These are phyloP conservation scores for Cladopsammia gracilis DNA, from an alignment of 64 coral and sea anemone species.

Conservation along the genomic window DNA sequence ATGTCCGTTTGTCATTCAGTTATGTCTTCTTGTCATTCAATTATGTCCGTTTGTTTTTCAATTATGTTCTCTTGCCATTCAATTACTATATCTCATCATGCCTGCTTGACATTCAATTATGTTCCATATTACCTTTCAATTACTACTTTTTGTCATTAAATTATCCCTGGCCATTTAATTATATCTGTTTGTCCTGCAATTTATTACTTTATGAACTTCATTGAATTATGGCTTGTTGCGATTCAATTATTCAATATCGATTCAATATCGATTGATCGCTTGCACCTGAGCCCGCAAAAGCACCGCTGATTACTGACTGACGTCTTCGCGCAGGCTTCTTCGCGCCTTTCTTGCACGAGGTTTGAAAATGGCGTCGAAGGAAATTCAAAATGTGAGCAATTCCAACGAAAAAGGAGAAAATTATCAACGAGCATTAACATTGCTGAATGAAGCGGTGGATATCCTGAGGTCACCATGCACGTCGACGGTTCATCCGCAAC, in stretches of 20 bases:
- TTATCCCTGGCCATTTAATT: background rate
- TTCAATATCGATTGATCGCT: background rate
- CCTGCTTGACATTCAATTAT: too few relatives aligned
- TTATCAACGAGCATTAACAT: constrained; percentile 3
- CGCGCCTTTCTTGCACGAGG: background rate
- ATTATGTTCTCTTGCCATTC: background rate
- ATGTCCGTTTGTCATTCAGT: too few relatives aligned
- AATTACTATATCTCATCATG: background rate
- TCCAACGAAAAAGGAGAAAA: background rate
- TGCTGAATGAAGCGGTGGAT: constrained; percentile 1
- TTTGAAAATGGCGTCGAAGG: background rate
- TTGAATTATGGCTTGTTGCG: background rate
- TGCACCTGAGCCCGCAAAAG: constrained; percentile 2
- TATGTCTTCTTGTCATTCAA: background rate
- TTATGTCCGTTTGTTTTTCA: background rate
- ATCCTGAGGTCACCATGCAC: background rate
- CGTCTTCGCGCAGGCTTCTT: background rate
- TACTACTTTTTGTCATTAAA: background rate
- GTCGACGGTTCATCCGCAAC: background rate
- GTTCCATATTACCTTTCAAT: background rate
- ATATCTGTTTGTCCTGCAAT: background rate
- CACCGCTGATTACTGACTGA: background rate
- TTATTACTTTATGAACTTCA: background rate
- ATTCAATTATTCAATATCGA: constrained; percentile 13
- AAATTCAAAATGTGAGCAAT: background rate